Conservation (phyloP, 2,888 invertebrate species). For the Boloria selene region DNA sequence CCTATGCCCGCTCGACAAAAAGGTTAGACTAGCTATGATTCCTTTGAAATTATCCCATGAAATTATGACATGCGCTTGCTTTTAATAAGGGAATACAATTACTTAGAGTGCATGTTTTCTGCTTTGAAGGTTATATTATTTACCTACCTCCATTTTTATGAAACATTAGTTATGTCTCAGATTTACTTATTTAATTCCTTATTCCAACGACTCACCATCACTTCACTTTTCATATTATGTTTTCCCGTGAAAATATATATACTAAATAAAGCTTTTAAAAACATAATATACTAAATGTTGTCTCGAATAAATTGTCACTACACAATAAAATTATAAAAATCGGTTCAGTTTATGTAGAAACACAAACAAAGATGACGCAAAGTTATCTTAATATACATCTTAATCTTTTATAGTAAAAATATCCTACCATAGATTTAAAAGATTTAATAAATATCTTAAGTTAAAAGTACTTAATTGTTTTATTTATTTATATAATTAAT, state of each 20-base stretch:
- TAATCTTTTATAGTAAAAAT: background rate
- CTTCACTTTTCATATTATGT: too few species aligned
- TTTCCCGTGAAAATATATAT: too few species aligned
- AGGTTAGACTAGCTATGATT: constrained; percentile 45
- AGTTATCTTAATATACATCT: too few species aligned
- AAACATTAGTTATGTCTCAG: too few species aligned
- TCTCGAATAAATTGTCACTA: too few species aligned
- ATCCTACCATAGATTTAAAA: background rate
- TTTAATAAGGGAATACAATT: constrained; percentile 5
- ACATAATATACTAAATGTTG: too few species aligned
- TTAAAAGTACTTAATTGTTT: constrained; percentile 56
- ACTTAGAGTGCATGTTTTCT: background rate
- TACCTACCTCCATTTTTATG: background rate
- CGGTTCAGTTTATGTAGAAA: too few species aligned
- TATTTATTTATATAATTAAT: constrained; percentile 79
- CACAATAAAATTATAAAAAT: too few species aligned
- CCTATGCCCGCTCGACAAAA: constrained; percentile 55
- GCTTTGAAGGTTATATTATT: background rate
- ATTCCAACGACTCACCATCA: too few species aligned
- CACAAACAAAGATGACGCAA: too few species aligned
- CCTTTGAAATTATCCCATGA: constrained; percentile 48
- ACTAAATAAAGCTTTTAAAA: too few species aligned
- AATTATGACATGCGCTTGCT: constrained; percentile 49
- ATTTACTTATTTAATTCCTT: too few species aligned
- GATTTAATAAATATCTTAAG: background rate